Base-by-base conservation (phyloP, 2,113 vertebrate genomes). In the Corythornis madagascariensis region DNA sequence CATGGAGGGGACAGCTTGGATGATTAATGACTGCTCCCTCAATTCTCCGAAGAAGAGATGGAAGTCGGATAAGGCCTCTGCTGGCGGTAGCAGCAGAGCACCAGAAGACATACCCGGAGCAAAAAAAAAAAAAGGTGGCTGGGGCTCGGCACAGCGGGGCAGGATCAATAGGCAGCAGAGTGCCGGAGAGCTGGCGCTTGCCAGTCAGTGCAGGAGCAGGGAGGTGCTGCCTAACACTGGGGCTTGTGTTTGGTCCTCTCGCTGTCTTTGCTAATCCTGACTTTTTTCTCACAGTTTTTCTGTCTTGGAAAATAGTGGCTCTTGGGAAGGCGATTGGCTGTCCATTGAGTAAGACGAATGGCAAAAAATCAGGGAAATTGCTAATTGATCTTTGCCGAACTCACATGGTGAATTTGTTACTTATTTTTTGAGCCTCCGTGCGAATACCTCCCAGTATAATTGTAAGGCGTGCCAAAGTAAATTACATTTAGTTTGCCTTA, bases 21-120 rank as follows among this genome's bases (percentile, higher is more conserved):
- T 97, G 97, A 97, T 97, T 97, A 97, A 97, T 97, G 97, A 97
- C 96, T 79, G 71, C 89, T 91, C 96, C 95, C 94, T 89, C 89
- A 92, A 87, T 96, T 95, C 96, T 96, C 95, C 7, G 2, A 88
- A 92, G 95, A 92, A 92, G 93, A 97, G 97, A 97, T 97, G 97
- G 96, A 97, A 96, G 95, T 93, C 59, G 95, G 96, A 97, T 97
- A 97, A 75, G 92, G 94, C 85, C 95, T 93, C 88, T 0, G 45
- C 83, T 80, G 89, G 87, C 75, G 40, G 89, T 79, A 75, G 83
- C 89, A 92, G 93, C 75, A 84, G 45, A 70, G 90, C 73, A 75
- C 67, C 76, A 94, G 82, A 83, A 86, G 93, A 93, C 66, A 78
- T 89, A 90, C 86, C 78, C 77, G 1, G 70, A 57, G 63, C 53